These are phyloP conservation scores for Mesoligia furuncula DNA, from an alignment of 2,888 invertebrate species.

Conservation along the genomic window DNA sequence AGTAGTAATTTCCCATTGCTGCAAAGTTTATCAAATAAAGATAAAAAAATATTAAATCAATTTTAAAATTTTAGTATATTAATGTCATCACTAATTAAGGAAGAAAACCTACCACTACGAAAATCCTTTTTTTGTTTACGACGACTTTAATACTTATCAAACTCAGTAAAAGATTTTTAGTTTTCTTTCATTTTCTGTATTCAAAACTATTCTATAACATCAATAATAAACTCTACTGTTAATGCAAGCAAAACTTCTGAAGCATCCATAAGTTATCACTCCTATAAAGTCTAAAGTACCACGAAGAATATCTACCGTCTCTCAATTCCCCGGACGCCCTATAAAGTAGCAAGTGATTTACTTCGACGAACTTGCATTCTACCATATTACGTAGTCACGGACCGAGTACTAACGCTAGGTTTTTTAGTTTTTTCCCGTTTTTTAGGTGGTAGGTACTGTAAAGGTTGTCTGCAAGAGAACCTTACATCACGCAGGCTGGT, in stretches of 20 bases:
- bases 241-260: constrained; percentile 36
- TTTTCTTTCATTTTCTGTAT: neutral
- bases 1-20: too few species aligned
- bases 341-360: constrained; percentile 64
- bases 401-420: constrained; percentile 8
- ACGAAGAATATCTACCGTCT: constrained; percentile 20
- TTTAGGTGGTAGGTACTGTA: neutral
- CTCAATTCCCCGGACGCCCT: constrained; percentile 47
- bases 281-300: constrained; percentile 20
- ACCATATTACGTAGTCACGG: constrained; percentile 59
- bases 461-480: neutral
- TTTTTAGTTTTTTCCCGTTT: constrained; percentile 14
- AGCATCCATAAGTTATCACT: constrained; percentile 44
- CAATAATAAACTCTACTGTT: constrained; percentile 5
- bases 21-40: too few species aligned
- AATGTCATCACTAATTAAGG: neutral
- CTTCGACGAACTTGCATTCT: constrained; percentile 50
- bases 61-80: too few species aligned
- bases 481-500: too few species aligned
- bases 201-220: constrained; percentile 9
- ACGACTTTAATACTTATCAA: neutral
- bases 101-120: neutral
- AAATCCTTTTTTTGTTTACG: neutral
- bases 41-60: too few species aligned
- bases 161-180: neutral